phyloP scores from a whole-genome alignment of 2,113 vertebrate genomes.

The Pluvianellus socialis region DNA sequence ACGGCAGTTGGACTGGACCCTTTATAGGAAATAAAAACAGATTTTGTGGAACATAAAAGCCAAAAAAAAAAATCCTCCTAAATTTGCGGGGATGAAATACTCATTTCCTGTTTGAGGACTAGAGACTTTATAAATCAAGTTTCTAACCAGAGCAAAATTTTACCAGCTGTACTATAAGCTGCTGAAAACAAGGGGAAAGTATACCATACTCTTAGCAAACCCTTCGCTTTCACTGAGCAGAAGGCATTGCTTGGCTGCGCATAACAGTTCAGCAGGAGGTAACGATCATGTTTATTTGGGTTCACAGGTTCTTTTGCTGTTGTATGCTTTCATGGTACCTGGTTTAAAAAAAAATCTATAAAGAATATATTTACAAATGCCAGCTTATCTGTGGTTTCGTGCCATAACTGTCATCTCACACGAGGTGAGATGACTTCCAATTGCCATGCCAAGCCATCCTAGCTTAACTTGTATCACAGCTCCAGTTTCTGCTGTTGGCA shows the following conservation, averaged over 20 bases:
- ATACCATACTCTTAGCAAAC: background rate
- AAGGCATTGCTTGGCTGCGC: background rate
- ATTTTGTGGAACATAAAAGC: slow-evolving; percentile 54
- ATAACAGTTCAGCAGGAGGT: background rate
- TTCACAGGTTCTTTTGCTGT: slow-evolving; percentile 49
- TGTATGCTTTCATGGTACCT: slow-evolving; percentile 47
- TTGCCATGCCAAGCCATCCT: slow-evolving; percentile 16
- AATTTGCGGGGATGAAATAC: slow-evolving; percentile 56
- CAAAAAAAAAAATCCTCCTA: slow-evolving; percentile 33
- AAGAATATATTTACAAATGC: slow-evolving; percentile 60
- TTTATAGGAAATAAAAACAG: slow-evolving; percentile 48
- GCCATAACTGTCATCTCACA: slow-evolving; percentile 61
- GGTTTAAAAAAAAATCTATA: slow-evolving; percentile 7
- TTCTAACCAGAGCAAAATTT: slow-evolving; percentile 55
- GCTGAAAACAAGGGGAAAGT: background rate
- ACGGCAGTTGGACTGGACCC: background rate
- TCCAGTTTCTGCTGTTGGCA: slow-evolving; percentile 47
- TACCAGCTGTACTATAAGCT: slow-evolving; percentile 39
- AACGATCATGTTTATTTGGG: slow-evolving; percentile 52
- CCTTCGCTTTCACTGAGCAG: background rate
- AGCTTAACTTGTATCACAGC: background rate
- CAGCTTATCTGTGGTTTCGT: slow-evolving; percentile 53
- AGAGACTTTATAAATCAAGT: slow-evolving; percentile 48
- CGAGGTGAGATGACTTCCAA: slow-evolving; percentile 59
- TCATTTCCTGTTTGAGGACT: slow-evolving; percentile 60